A percentile compares a stretch with the other conserved stretches of the same genome.
These are phyloP conservation scores for Stichodactyla helianthus DNA, from an alignment of 64 coral and sea anemone species.

Conservation along the genomic window DNA sequence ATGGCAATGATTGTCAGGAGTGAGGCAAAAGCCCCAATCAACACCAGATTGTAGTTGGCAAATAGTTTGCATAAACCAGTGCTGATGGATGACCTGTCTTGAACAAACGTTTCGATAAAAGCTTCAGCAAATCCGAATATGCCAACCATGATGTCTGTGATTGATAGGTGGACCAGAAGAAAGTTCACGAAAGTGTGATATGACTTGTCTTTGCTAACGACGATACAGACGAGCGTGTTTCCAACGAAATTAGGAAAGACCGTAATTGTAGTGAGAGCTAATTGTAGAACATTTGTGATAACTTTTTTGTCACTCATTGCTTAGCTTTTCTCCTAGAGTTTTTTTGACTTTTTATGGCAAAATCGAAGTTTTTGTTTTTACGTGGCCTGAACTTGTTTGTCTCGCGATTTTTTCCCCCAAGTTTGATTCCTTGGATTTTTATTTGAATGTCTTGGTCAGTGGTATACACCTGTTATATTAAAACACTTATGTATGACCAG, in stretches of 20 bases:
- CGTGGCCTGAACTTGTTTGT: too few species aligned
- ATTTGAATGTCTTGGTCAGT: too few species aligned
- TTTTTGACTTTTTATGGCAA: too few species aligned
- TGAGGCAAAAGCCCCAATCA: neutral
- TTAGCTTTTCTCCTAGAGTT: neutral
- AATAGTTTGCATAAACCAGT: neutral
- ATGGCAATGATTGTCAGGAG: neutral
- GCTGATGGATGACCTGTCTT: neutral
- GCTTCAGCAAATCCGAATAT: neutral
- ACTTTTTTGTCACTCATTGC: neutral
- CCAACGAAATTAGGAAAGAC: constrained; percentile 4
- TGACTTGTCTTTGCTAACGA: neutral
- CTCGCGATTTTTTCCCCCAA: too few species aligned
- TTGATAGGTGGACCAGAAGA: neutral
- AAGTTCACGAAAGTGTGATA: constrained; percentile 3
- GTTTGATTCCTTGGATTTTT: too few species aligned
- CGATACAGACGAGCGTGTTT: constrained; percentile 7
- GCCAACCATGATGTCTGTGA: neutral
- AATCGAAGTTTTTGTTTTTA: too few species aligned
- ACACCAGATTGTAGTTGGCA: neutral
- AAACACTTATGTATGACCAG: too few species aligned
- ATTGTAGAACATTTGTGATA: neutral
- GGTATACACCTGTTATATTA: too few species aligned
- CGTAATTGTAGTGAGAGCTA: neutral
- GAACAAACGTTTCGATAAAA: neutral